Evolutionary conservation across 1,140 invertebrate species (phyloP), one percentile per base, ranked within the genome.

Genomic region (Panonychus citri): DNA sequence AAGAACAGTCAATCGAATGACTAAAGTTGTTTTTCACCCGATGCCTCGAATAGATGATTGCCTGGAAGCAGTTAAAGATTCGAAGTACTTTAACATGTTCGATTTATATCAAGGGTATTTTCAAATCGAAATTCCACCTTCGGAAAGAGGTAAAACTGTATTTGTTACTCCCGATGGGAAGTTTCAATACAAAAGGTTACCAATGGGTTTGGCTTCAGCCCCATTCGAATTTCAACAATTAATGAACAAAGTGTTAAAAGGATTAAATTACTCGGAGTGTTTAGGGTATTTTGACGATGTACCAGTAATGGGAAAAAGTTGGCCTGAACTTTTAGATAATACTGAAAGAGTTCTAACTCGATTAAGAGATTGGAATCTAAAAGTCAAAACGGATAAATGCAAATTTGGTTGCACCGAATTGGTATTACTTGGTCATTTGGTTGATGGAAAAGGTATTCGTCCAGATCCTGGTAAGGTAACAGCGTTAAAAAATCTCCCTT

Each of bases 351-450:
- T 66, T 12, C 55, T 69, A 15, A 25, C 58, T 12, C 27, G 53
- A 40, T 57, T 66, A 1, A 8, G 59, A 50, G 56, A 62, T 34
- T 49, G 57, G 25, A 61, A 63, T 25, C 25, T n/a, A n/a, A n/a
- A n/a, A n/a, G n/a, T n/a, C n/a, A n/a, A n/a, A n/a, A n/a, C n/a
- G n/a, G n/a, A n/a, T 69, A 4, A 63, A 40, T 66, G 68, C 62
- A 27, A 60, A n/a, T 66, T 69, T 61, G 59, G 53, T 15, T 50
- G 53, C 24, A 13, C 28, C 8, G 54, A 65, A 57, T 42, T 64
- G 5, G n/a, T 54, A 12, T 70, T 66, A 59, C 61, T 72, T 3
- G 70, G 70, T 17, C 63, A 70, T 48, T 57, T 65, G 3, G 55
- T 67, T 27, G 60, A 59, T 12, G 43, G 61, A 21, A 60, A 67